Evolutionary conservation across 2,888 invertebrate species (phyloP), one percentile per base, ranked within the genome.

Genomic region (Cheilosia scutellata): DNA sequence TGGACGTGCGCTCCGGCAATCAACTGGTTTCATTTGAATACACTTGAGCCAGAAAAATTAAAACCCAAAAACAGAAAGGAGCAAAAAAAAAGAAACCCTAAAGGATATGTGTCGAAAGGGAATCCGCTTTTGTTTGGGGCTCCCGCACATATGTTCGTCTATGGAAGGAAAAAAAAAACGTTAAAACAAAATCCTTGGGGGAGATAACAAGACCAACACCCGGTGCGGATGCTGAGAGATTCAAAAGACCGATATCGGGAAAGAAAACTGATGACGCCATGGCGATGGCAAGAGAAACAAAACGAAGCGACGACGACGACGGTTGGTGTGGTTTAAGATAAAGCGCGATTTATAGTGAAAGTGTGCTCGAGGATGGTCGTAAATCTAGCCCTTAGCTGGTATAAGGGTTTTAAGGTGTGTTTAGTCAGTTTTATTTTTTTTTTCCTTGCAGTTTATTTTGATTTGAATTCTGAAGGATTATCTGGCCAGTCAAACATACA

Each of bases 11-110:
- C 78, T 74, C 70, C 74, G 78, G 77, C 87, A 87, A 87, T 87
- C 82, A 87, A 82, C 87, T 87, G 87, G 87, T 87, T 82, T 87
- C 82, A 87, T 87, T 87, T 82, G 77, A 87, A 74, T 87, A 82
- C 82, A 80, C 77, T 60, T 37, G 29, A 29, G 42, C 42, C 13
- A 16, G n/a, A 16, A 27, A 20, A 58, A 51, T 9, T 4, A 33
- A 9, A 9, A 27, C 13, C 11, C 4, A 37, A 25, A 44, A 57
- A 60, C 53, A 47, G 6, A 6, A 40, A 66, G 49, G 1, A 16
- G 13, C 33, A 51, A 70, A 55, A 20, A 58, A 53, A 27, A 53
- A 51, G 13, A 20, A 20, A 20, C 20, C 31, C n/a, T 60, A 11
- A 58, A 57, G 83, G 68, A 78, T 78, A 78, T 44, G 55, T 57